A percentile compares a stretch with the other conserved stretches of the same genome.
Conservation (phyloP, 2,113 vertebrate species). For the Cyphomyrus discorhynchus region DNA sequence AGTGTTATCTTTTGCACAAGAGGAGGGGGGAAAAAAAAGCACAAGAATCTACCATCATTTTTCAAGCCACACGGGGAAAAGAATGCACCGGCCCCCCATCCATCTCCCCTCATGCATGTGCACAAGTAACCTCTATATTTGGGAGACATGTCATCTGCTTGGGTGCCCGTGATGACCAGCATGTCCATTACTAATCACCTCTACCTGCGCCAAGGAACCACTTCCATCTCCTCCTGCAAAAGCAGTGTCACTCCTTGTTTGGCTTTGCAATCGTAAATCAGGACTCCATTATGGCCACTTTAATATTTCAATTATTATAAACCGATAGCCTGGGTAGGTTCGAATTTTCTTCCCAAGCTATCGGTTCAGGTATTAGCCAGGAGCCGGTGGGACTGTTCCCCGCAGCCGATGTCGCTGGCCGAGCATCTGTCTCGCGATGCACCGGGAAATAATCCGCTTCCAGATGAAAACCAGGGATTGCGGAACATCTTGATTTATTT, state of each 20-base stretch:
- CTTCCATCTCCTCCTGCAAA: background rate
- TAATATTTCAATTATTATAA: slow-evolving; percentile 6
- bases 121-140: background rate
- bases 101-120: background rate
- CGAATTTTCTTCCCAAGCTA: background rate
- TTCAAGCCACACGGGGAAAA: background rate
- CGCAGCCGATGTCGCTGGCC: background rate
- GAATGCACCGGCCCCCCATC: background rate
- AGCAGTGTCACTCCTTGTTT: background rate
- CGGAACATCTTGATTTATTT: slow-evolving; percentile 29
- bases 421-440: slow-evolving; percentile 9
- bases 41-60: background rate
- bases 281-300: background rate
- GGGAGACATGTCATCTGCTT: background rate
- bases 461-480: slow-evolving; percentile 16
- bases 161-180: background rate
- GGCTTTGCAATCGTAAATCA: background rate
- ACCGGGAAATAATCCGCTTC: background rate
- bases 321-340: background rate
- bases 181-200: background rate
- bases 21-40: slow-evolving; percentile 5
- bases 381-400: background rate
- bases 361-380: background rate
- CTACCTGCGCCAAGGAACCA: background rate
- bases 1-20: background rate